A percentile compares a stretch with the other conserved stretches of the same genome.
Conservation (phyloP, 2,113 vertebrate genomes). For the Chaetodon trifascialis region DNA sequence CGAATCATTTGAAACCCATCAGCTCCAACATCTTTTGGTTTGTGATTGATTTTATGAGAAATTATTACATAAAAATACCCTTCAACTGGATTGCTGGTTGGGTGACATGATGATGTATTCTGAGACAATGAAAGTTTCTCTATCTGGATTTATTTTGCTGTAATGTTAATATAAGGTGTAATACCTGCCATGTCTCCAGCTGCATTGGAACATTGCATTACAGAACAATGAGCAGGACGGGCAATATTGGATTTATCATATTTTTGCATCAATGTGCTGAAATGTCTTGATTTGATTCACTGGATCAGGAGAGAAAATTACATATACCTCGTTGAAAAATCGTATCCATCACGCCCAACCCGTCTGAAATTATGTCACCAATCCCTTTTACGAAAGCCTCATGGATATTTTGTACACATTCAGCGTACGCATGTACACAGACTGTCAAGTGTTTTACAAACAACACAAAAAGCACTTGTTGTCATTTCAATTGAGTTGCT, state of each 20-base stretch:
- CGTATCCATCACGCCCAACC: not conserved
- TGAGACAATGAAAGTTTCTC: too few species aligned
- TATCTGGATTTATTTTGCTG: not conserved
- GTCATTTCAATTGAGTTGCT: slow-evolving; percentile 29
- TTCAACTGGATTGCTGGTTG: not conserved
- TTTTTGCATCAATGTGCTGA: not conserved
- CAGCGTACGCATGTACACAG: not conserved
- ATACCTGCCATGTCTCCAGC: not conserved
- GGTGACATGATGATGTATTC: not conserved
- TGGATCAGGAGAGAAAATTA: not conserved
- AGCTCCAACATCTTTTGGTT: not conserved
- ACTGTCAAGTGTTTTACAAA: slow-evolving; percentile 3
- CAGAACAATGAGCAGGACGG: not conserved
- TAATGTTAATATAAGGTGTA: not conserved
- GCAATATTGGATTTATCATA: not conserved
- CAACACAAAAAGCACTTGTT: slow-evolving; percentile 33
- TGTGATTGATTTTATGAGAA: not conserved
- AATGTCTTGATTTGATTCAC: not conserved
- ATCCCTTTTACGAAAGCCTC: not conserved
- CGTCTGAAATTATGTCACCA: not conserved
- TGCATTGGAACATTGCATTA: not conserved
- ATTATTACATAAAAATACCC: not conserved
- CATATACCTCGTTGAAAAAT: not conserved
- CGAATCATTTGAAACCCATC: not conserved
- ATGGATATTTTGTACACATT: slow-evolving; percentile 25